Base-by-base conservation (phyloP, 2,797 vertebrate species). In the Gymnoscopelus braueri region DNA sequence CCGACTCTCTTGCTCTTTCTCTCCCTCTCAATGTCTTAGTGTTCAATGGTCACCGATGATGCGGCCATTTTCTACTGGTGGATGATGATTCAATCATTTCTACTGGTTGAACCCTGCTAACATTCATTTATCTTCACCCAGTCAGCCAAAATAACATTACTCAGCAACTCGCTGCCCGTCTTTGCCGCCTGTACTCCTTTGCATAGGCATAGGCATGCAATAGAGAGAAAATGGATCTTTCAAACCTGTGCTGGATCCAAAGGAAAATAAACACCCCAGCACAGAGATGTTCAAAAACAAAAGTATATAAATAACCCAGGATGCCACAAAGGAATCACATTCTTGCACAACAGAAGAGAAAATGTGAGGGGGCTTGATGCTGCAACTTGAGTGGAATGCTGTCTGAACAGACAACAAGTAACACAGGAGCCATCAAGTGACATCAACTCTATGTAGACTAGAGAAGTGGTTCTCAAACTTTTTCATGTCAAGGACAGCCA, bases 81-180 rank as follows among this genome's bases (percentile, higher is more conserved):
- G 69, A 77, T 3, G n/a, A 77, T 76, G 70, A 84, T 82, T 63
- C n/a, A 49, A 81, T 84, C 49, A 67, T 69, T 78, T 75, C 69
- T 60, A 78, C 59, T 23, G 19, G 47, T 53, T 78, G 69, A 77
- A 70, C 54, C 55, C 32, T 6, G 60, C 44, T 44, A 39, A 63
- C 63, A 66, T 69, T 58, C 61, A 32, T 68, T n/a, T 3, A 13
- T 13, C 3, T 51, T n/a, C 50, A 13, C 14, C 13, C 50, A 51
- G 12, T n/a, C 5, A 51, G 48, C 51, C 44, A 52, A 39, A 53
- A 71, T 55, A 72, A 79, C 72, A 72, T 19, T n/a, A 69, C 54
- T 75, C 66, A 66, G 67, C 39, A 24, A 62, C 71, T 52, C 60
- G 29, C 61, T 58, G 14, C 68, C 56, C 7, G 50, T 51, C n/a